phyloP scores from a whole-genome alignment of 2,888 invertebrate species.

The Drosophila pegasa region DNA sequence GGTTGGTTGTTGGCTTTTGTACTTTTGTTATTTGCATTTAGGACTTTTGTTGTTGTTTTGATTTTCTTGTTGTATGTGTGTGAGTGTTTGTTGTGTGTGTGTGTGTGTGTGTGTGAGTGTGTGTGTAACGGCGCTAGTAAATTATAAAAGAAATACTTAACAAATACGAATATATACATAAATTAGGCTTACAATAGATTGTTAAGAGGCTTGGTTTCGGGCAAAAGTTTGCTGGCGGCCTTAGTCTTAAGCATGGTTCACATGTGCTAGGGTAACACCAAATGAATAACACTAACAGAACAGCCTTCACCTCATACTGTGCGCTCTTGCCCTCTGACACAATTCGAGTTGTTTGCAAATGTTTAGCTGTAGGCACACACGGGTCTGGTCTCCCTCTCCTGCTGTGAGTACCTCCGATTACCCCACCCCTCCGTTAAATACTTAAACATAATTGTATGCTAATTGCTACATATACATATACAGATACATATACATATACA shows the following conservation, averaged over 20 bases:
- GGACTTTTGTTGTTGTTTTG: slow-evolving; percentile 66
- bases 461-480: slow-evolving; percentile 18
- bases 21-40: slow-evolving; percentile 78
- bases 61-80: not conserved
- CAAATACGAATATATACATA: slow-evolving; percentile 65
- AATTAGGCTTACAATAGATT: slow-evolving; percentile 46
- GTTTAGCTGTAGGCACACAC: not conserved
- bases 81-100: slow-evolving; percentile 17
- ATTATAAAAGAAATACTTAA: slow-evolving; percentile 73
- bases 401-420: slow-evolving; percentile 9
- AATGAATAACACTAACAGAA: slow-evolving; percentile 31
- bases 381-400: slow-evolving; percentile 3
- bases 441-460: slow-evolving; percentile 34
- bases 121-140: slow-evolving; percentile 61
- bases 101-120: slow-evolving; percentile 34
- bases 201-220: slow-evolving; percentile 54
- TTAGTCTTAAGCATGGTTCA: slow-evolving; percentile 40
- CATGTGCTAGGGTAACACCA: slow-evolving; percentile 30
- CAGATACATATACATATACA: no score
- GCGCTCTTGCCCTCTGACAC: not conserved
- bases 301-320: not conserved
- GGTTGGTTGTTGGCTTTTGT: slow-evolving; percentile 81
- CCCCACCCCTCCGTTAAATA: not conserved
- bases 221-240: slow-evolving; percentile 56
- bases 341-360: slow-evolving; percentile 18